Evolutionary conservation across 2,888 invertebrate species (phyloP), one percentile per base, ranked within the genome.

Genomic region (Cyaniris semiargus): DNA sequence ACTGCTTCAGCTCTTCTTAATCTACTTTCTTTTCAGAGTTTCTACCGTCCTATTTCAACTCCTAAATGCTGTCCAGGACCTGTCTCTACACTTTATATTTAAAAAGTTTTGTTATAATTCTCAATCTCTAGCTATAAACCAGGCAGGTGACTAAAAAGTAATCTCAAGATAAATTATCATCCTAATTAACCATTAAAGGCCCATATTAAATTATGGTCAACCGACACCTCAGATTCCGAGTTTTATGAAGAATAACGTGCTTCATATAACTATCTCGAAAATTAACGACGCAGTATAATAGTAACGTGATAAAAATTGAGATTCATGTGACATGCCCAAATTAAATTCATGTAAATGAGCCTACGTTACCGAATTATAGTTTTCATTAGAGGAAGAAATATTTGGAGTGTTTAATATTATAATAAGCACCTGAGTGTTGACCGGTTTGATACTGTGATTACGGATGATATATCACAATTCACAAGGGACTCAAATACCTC

Each of bases 351-450:
- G 60, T 60, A 60, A 60, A 60, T 60, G 23, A 60, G 60, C 60
- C 23, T 60, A 60, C 60, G 60, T 60, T 60, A 60, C 10, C 23
- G 8, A 60, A 60, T 23, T 60, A 60, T 60, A 60, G 23, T 23
- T 60, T 23, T 60, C 60, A 60, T 60, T 23, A 60, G 13, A 60
- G 23, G 23, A 60, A 60, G 60, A 60, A 60, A 60, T 60, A 23
- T 60, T 60, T 60, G 60, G 60, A 60, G 60, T 13, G 23, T 60
- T 60, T 60, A 23, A 60, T 60, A 60, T 60, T 60, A 60, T 23
- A 60, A 60, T 60, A 60, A 21, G 23, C 60, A 60, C 60, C 60
- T 60, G 60, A 60, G 60, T 60, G 60, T 60, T 60, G 60, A 60
- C 60, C 60, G 60, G 23, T 60, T 60, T 60, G 60, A 18, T 18